Base-by-base conservation (phyloP, 2,797 vertebrate genomes). In the Benthosema pterotum region DNA sequence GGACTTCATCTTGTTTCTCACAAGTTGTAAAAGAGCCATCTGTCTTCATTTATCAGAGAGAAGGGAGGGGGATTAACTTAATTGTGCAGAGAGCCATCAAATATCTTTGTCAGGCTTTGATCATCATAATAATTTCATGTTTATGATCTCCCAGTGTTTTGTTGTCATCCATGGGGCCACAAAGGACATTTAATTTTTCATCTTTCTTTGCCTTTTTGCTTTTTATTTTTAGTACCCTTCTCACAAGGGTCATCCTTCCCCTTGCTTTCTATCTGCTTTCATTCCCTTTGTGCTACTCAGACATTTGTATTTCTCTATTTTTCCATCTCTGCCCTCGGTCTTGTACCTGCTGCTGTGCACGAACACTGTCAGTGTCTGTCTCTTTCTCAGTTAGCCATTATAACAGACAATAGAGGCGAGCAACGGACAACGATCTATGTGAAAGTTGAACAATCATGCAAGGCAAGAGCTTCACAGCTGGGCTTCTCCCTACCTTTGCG, bases 61-160 rank as follows among this genome's bases (percentile, higher is more conserved):
- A 52, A 32, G 52, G 45, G 42, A 60, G 52, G 65, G 32, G 32
- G 22, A 22, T 22, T 22, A 8, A 38, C 53, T 65, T 75, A 45
- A 52, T 60, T 11, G 11, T 43, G 57, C 72, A 62, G 57, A 42
- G 60, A 42, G 48, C 51, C 77, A 84, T 88, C 74, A 88, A 86
- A 85, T 87, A 76, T 67, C 54, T 53, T 55, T 67, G 71, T 22
- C 70, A 69, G 67, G 65, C 80, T 90, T 80, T 88, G 75, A 87
- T 84, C 78, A 48, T 60, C 69, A 72, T 84, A 52, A 71, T 71
- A 16, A 5, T 72, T 76, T 71, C 75, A 84, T 81, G 71, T 81
- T 78, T 62, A 54, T 73, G 49, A n/a, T n/a, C n/a, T 78, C 59
- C 16, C 60, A 65, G 70, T 55, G 69, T 72, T 72, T 75, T 77